phyloP scores from a whole-genome alignment of 2,888 invertebrate species.

The Crossocerus cetratus region DNA sequence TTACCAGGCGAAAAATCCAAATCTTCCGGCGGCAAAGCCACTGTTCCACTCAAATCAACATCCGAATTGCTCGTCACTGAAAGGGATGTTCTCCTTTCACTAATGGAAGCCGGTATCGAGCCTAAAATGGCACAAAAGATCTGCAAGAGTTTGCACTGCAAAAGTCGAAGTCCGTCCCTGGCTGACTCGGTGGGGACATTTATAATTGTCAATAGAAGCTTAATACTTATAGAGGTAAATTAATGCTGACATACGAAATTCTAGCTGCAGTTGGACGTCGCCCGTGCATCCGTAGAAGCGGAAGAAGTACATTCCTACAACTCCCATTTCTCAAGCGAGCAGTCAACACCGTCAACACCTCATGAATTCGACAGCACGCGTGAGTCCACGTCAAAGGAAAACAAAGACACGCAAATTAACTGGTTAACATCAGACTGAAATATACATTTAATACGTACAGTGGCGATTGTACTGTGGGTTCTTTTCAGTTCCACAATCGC shows the following conservation, averaged over 20 bases:
- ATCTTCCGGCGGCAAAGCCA: constrained; percentile 40
- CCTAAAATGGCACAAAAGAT: constrained; percentile 66
- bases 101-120: constrained; percentile 67
- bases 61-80: constrained; percentile 67
- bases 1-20: constrained; percentile 28
- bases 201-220: too few relatives aligned
- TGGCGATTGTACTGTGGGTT: not conserved
- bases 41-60: constrained; percentile 65
- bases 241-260: too few relatives aligned
- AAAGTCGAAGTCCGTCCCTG: constrained; percentile 56
- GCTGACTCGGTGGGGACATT: constrained; percentile 16
- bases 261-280: too few relatives aligned
- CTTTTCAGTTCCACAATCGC: too few relatives aligned
- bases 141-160: constrained; percentile 61
- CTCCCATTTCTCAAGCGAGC: not conserved
- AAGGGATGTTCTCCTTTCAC: constrained; percentile 66
- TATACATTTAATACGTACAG: not conserved
- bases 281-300: too few relatives aligned
- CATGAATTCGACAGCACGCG: not conserved
- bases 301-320: not conserved
- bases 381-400: constrained; percentile 2
- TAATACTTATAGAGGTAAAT: too few relatives aligned
- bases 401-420: constrained; percentile 10
- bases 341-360: not conserved
- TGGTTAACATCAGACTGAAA: not conserved